A percentile compares a stretch with the other conserved stretches of the same genome.
Conservation (phyloP, 2,888 invertebrate genomes). For the Onthophagus sagittarius region DNA sequence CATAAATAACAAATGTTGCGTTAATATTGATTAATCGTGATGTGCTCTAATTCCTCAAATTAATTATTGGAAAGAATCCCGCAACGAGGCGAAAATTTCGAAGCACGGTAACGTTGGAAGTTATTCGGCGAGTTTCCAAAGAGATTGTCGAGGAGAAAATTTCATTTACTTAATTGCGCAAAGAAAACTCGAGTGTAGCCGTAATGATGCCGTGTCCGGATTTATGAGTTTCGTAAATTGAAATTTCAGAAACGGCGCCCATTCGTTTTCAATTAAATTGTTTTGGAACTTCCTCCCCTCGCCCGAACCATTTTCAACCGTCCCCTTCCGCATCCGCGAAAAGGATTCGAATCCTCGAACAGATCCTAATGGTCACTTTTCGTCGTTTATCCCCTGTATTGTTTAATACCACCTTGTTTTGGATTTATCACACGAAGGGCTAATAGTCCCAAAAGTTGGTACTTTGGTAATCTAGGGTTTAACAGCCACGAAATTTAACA, state of each 20-base stretch:
- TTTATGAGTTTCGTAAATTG: conserved; percentile 38
- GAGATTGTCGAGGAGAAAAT: conserved; percentile 30
- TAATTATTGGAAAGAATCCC: conserved; percentile 25
- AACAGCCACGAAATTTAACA: neutral
- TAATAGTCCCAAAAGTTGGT: neutral
- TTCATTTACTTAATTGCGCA: conserved; percentile 36
- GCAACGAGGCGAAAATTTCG: conserved; percentile 16
- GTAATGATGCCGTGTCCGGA: conserved; percentile 35
- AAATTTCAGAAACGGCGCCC: conserved; percentile 34
- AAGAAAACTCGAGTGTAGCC: conserved; percentile 35
- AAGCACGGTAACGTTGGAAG: conserved; percentile 17
- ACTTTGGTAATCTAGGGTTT: neutral
- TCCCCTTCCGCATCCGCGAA: neutral
- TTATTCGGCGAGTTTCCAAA: conserved; percentile 23
- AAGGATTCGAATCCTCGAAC: neutral
- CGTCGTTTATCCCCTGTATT: neutral
- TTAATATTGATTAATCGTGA: conserved; percentile 12
- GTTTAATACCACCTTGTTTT: neutral
- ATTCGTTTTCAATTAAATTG: conserved; percentile 36
- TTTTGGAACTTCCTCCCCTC: conserved; percentile 29
- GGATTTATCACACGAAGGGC: neutral
- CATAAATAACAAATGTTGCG: no score
- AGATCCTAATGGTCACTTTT: neutral
- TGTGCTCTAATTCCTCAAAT: conserved; percentile 24
- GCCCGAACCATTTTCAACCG: conserved; percentile 6